Base-by-base conservation (phyloP, 2,888 invertebrate genomes). In the Cosmia pyralina region DNA sequence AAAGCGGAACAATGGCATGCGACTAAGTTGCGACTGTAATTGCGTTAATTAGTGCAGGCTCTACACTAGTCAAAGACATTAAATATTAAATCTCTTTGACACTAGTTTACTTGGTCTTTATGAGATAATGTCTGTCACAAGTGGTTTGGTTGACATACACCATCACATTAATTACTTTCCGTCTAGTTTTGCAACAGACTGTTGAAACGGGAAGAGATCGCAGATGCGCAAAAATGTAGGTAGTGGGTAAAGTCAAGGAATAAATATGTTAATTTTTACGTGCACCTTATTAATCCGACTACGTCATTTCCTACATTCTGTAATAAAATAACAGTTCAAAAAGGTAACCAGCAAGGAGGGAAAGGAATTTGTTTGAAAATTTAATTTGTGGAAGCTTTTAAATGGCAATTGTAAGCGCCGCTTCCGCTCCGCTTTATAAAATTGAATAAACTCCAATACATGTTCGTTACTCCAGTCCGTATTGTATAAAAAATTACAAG, bases 1-100 rank as follows among this genome's bases (percentile, higher is more conserved):
- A 59, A 64, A 63, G 11, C 10, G 11, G 8, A 4, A 75, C 75
- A 75, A 64, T 63, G 15, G 72, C 19, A 75, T 38, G 62, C n/a
- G 41, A 22, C 19, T 44, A 62, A 22, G 4, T 34, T 19, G 7
- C n/a, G n/a, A n/a, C 13, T 10, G 17, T 74, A 50, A 70, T 70
- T 70, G 22, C 13, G 19, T 48, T 69, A 67, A 44, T 70, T 52
- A 44, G 11, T 17, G 4, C 71, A 53, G 17, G 0, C 44, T 6
- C 28, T 17, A 34, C 17, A 53, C 44, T n/a, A n/a, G n/a, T n/a
- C n/a, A n/a, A n/a, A n/a, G n/a, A n/a, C n/a, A n/a, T n/a, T n/a
- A n/a, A n/a, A n/a, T n/a, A n/a, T n/a, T n/a, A n/a, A n/a, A n/a
- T n/a, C n/a, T n/a, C n/a, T n/a, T n/a, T n/a, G n/a, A 34, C 17